Conservation (phyloP, 2,797 vertebrate species). For the Siniperca obscura region DNA sequence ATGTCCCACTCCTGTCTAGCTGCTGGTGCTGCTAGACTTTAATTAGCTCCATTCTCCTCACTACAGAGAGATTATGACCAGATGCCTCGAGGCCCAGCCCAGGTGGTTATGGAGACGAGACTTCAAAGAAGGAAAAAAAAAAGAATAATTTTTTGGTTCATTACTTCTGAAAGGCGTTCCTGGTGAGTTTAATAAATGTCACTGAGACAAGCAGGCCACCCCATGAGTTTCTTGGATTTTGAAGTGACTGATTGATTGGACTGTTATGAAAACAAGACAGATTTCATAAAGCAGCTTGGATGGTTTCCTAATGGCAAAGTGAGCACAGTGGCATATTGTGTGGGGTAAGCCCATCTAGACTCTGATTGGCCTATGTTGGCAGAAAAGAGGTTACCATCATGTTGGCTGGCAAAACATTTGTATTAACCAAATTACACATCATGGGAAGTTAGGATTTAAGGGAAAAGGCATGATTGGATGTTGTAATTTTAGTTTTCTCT, state of each 20-base stretch:
- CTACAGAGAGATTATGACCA: slow-evolving; percentile 70
- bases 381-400: slow-evolving; percentile 12
- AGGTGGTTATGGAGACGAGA: slow-evolving; percentile 63
- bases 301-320: slow-evolving; percentile 46
- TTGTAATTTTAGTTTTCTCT: neutral
- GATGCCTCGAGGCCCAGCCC: slow-evolving; percentile 60
- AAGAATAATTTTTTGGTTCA: slow-evolving; percentile 59
- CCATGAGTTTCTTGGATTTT: slow-evolving; percentile 36
- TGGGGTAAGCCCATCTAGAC: slow-evolving; percentile 34
- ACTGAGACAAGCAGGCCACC: slow-evolving; percentile 56
- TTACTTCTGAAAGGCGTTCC: slow-evolving; percentile 67
- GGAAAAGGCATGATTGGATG: neutral
- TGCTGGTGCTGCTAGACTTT: slow-evolving; percentile 68
- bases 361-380: slow-evolving; percentile 29
- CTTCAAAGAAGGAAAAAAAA: slow-evolving; percentile 54
- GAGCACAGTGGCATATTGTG: slow-evolving; percentile 39
- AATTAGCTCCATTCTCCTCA: slow-evolving; percentile 76
- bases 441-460: slow-evolving; percentile 5
- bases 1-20: slow-evolving; percentile 62
- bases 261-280: slow-evolving; percentile 53
- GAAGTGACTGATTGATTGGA: slow-evolving; percentile 53
- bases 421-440: slow-evolving; percentile 15
- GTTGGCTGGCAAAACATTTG: slow-evolving; percentile 5
- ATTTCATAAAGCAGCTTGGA: slow-evolving; percentile 56
- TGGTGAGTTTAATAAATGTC: slow-evolving; percentile 70